Conservation (phyloP, 1,140 invertebrate genomes). For the Pachyrhynchus sulphureomaculatus region DNA sequence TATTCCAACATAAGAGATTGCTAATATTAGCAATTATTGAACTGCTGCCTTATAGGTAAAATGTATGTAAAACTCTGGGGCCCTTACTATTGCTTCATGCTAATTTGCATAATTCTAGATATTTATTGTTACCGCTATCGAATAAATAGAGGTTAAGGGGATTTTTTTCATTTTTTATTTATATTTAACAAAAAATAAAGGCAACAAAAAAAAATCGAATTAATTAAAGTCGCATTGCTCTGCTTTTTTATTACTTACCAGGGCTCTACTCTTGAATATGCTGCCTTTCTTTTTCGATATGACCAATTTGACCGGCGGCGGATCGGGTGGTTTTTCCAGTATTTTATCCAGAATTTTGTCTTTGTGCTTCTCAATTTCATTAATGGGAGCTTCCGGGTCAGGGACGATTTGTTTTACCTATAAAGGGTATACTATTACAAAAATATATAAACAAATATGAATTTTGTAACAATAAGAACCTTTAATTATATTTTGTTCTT, state of each 20-base stretch:
- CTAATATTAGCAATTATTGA: too few species aligned
- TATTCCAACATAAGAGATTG: too few species aligned
- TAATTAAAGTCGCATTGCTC: not conserved
- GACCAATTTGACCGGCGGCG: conserved; percentile 60
- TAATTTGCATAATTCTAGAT: too few species aligned
- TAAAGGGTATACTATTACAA: too few species aligned
- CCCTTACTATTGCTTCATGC: too few species aligned
- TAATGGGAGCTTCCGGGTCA: conserved; percentile 1
- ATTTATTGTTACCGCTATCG: too few species aligned
- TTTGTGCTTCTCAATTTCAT: conserved; percentile 39
- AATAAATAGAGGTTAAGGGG: too few species aligned
- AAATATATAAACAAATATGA: not conserved
- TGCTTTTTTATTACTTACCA: conserved; percentile 45
- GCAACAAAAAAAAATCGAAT: too few species aligned
- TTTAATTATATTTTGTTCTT: not conserved
- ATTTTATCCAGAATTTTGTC: conserved; percentile 45
- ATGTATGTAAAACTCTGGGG: too few species aligned
- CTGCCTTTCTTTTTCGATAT: conserved; percentile 80
- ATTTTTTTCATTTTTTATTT: too few species aligned
- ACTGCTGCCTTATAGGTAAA: too few species aligned
- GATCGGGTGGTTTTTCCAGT: conserved; percentile 38
- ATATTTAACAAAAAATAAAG: too few species aligned
- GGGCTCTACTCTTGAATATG: conserved; percentile 83
- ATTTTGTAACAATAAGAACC: not conserved
- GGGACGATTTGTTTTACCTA: conserved; percentile 28